These are phyloP conservation scores for Pseudorectes ferrugineus DNA, from an alignment of 2,113 vertebrate genomes.

Conservation along the genomic window DNA sequence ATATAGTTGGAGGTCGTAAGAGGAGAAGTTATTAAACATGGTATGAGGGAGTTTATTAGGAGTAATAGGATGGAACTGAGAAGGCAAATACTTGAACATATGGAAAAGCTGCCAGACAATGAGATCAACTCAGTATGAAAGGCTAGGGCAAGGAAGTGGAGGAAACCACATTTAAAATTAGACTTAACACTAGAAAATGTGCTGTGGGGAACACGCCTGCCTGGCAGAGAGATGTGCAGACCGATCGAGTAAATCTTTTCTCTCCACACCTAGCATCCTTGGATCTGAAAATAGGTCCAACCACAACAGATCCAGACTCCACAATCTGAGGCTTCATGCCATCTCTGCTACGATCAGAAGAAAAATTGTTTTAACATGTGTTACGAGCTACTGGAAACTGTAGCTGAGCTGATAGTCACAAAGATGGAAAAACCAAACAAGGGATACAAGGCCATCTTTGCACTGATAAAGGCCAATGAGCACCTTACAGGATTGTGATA, in stretches of 20 bases:
- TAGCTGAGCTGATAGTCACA: background rate
- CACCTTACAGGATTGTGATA: background rate
- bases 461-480: background rate
- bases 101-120: conserved; percentile 8
- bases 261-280: background rate
- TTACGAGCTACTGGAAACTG: background rate
- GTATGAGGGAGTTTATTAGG: conserved; percentile 8
- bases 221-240: background rate
- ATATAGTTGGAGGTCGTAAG: background rate
- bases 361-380: background rate
- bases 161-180: conserved; percentile 6
- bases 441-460: background rate
- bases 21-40: conserved; percentile 20
- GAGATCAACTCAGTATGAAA: background rate
- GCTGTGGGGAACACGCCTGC: background rate
- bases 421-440: background rate
- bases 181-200: background rate
- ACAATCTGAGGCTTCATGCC: background rate
- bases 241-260: background rate
- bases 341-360: background rate
- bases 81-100: background rate
- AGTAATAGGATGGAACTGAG: background rate
- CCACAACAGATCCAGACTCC: background rate
- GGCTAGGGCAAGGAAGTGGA: background rate
- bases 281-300: background rate